Conservation (phyloP, 2,113 vertebrate species). For the Pelecanoides urinatrix region DNA sequence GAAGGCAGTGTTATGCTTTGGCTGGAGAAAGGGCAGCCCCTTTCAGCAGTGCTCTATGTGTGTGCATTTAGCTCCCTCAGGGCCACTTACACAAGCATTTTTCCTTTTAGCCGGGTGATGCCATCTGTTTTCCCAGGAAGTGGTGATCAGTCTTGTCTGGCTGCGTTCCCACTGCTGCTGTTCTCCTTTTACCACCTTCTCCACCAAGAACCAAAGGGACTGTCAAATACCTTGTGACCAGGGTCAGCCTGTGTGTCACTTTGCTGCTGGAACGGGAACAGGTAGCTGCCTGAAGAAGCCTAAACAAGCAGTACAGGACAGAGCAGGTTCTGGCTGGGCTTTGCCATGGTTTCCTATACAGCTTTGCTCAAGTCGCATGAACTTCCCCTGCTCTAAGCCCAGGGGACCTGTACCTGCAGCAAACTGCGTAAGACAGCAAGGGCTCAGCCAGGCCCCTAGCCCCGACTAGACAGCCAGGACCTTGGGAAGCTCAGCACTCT, state of each 20-base stretch:
- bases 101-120: neutral
- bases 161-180: neutral
- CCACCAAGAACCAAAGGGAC: neutral
- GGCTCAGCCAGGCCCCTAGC: neutral
- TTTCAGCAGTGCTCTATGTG: neutral
- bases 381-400: neutral
- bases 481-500: neutral
- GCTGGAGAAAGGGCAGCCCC: neutral
- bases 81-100: neutral
- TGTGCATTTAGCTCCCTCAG: neutral
- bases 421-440: neutral
- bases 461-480: neutral
- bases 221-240: neutral
- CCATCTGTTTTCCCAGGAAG: neutral
- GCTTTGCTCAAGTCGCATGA: neutral
- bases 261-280: neutral
- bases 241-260: neutral
- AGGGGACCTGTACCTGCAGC: neutral
- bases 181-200: neutral
- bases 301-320: neutral
- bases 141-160: neutral
- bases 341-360: neutral
- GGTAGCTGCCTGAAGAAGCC: neutral
- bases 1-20: neutral
- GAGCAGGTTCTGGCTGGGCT: neutral